Conservation (phyloP, 2,113 vertebrate genomes). For the Scolopax mira region DNA sequence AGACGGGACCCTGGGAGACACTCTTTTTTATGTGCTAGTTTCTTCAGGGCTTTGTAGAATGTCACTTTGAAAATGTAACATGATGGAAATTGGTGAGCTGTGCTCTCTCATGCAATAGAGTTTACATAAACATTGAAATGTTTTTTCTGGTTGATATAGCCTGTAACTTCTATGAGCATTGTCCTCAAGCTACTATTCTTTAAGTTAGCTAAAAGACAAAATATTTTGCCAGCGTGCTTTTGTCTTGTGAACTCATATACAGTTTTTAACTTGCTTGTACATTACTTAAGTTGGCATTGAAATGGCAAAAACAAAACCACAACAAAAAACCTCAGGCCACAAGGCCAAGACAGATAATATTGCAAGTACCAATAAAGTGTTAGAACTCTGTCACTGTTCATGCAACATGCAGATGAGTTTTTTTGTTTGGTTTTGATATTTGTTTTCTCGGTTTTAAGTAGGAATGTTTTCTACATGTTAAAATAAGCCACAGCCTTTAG, state of each 20-base stretch:
- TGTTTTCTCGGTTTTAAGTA: not conserved
- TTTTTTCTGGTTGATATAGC: constrained; percentile 14
- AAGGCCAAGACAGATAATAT: not conserved
- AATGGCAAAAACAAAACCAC: not conserved
- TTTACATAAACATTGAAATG: constrained; percentile 49
- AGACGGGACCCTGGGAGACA: not conserved
- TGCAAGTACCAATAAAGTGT: not conserved
- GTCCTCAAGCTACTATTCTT: not conserved
- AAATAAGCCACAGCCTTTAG: not conserved
- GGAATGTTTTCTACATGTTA: not conserved
- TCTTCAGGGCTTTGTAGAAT: constrained; percentile 29
- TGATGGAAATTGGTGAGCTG: constrained; percentile 39
- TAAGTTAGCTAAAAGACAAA: not conserved
- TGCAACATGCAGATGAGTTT: not conserved
- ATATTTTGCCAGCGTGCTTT: not conserved
- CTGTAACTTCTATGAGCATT: not conserved
- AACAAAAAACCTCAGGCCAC: not conserved
- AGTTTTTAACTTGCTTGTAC: not conserved
- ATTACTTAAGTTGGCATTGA: not conserved
- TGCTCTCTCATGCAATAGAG: not conserved
- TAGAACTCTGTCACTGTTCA: not conserved
- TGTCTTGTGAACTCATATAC: not conserved
- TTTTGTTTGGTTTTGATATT: not conserved
- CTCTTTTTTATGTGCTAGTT: not conserved
- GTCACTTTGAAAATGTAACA: constrained; percentile 42